These are phyloP conservation scores for Frankliniella intonsa DNA, from an alignment of 2,888 invertebrate genomes.

Conservation along the genomic window DNA sequence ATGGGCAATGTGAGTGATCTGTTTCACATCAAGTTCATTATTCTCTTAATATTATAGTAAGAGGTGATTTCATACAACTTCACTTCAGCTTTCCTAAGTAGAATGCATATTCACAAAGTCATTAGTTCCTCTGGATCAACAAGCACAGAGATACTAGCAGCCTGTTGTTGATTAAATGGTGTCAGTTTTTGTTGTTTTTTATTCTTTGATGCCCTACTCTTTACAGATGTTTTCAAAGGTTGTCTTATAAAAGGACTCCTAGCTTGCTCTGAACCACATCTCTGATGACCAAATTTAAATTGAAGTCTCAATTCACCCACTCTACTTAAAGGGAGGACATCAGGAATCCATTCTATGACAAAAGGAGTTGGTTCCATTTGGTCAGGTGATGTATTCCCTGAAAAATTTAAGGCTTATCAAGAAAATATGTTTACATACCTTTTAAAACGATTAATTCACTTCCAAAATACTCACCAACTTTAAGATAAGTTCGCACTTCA, in stretches of 20 bases:
- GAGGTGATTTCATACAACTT: too few relatives aligned
- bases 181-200: not conserved
- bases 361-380: conserved; percentile 61
- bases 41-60: too few relatives aligned
- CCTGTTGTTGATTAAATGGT: not conserved
- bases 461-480: conserved; percentile 53
- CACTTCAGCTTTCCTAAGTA: too few relatives aligned
- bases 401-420: conserved; percentile 36
- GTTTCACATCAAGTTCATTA: too few relatives aligned
- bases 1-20: too few relatives aligned
- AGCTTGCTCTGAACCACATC: conserved; percentile 3
- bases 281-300: conserved; percentile 65
- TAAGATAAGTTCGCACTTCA: conserved; percentile 58
- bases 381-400: conserved; percentile 52
- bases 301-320: conserved; percentile 68
- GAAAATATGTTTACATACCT: conserved; percentile 34
- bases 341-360: conserved; percentile 71
- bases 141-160: not conserved
- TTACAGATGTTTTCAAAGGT: not conserved
- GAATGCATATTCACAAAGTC: not conserved
- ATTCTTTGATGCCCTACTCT: not conserved
- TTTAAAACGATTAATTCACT: not conserved
- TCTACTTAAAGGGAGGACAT: conserved; percentile 61
- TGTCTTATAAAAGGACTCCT: not conserved
- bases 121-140: not conserved